A percentile compares a stretch with the other conserved stretches of the same genome.
These are phyloP conservation scores for Catostylus mosaicus DNA, from an alignment of 30 jellyfish, hydroid and myxozoan species.

Conservation along the genomic window DNA sequence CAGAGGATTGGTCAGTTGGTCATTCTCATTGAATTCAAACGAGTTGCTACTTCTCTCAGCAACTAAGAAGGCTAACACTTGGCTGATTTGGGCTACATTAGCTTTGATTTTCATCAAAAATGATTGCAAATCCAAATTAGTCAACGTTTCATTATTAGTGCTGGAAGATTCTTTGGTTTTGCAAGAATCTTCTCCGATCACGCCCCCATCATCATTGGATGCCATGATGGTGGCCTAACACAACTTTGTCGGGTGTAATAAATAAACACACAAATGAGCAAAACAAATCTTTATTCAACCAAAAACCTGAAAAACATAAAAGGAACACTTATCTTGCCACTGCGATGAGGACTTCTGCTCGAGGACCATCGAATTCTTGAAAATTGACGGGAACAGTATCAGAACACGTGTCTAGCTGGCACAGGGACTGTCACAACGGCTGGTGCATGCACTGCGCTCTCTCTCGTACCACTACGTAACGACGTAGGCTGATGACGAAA, in stretches of 20 bases:
- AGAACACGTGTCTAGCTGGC: conserved; percentile 43
- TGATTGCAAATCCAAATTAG: conserved; percentile 30
- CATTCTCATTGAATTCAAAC: conserved; percentile 1
- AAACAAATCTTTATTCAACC: neutral
- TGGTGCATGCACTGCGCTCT: conserved; percentile 53
- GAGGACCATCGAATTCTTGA: neutral
- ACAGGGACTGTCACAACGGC: conserved; percentile 50
- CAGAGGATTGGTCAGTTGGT: neutral
- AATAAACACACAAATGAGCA: conserved; percentile 1
- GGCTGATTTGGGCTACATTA: conserved; percentile 43
- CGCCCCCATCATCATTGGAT: conserved; percentile 28
- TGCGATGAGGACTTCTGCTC: conserved; percentile 3
- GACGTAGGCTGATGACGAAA: conserved; percentile 57
- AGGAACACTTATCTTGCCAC: conserved; percentile 1
- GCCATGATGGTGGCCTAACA: neutral
- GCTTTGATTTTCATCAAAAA: conserved; percentile 12
- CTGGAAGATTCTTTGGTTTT: conserved; percentile 7
- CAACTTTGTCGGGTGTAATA: neutral
- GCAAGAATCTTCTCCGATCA: conserved; percentile 14
- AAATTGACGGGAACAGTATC: neutral
- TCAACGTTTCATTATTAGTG: conserved; percentile 5
- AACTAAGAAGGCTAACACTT: conserved; percentile 28
- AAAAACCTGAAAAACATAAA: neutral
- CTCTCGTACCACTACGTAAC: conserved; percentile 48
- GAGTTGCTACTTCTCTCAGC: conserved; percentile 34